Conservation (phyloP, 2,113 vertebrate species). For the Channa argus region DNA sequence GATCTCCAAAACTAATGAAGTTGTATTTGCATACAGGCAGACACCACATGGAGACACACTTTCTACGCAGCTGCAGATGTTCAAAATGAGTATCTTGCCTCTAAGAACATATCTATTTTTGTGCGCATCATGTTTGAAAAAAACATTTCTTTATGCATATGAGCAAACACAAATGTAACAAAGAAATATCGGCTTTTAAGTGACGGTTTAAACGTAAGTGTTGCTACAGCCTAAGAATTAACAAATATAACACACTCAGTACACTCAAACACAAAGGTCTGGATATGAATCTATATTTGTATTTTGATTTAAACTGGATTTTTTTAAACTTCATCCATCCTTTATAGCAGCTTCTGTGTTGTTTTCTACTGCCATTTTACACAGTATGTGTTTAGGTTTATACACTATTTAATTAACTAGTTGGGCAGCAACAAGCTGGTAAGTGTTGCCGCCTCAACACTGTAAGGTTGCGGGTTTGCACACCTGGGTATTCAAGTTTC, state of each 20-base stretch:
- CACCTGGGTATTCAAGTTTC: no score
- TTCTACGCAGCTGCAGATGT: slow-evolving; percentile 11
- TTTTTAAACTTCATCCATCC: no score
- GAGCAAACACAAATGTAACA: slow-evolving; percentile 5
- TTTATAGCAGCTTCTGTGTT: no score
- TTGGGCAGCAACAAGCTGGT: no score
- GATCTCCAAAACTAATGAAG: slow-evolving; percentile 72
- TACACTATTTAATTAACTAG: no score
- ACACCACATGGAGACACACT: slow-evolving; percentile 25
- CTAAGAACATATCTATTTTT: slow-evolving; percentile 52
- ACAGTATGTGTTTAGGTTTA: no score
- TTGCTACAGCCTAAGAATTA: not conserved
- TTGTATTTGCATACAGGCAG: slow-evolving; percentile 65
- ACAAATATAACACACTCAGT: not conserved
- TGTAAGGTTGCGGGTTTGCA: no score
- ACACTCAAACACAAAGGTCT: no score
- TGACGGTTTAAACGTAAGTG: not conserved
- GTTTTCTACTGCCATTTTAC: no score
- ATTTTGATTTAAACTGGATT: no score
- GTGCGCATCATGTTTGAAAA: slow-evolving; percentile 10
- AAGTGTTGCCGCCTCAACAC: no score
- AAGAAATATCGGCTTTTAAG: not conserved
- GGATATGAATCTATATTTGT: no score
- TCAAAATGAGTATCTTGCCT: slow-evolving; percentile 26
- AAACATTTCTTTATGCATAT: not conserved